These are phyloP conservation scores for Oreochromis spilurus DNA, from an alignment of 2,113 vertebrate genomes.

Conservation along the genomic window DNA sequence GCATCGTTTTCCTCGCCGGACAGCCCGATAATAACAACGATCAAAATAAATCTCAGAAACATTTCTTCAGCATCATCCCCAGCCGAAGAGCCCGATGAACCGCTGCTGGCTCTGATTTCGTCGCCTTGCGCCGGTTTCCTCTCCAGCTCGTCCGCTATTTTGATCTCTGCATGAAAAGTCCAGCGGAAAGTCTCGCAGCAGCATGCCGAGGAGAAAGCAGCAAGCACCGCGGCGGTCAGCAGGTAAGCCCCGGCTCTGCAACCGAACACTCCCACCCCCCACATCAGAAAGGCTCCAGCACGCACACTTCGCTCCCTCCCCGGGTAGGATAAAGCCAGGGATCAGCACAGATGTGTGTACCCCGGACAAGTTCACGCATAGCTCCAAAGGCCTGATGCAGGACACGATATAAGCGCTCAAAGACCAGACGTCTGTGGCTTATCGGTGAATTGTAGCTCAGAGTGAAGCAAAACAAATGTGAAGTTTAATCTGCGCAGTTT, in stretches of 20 bases:
- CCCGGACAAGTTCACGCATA: neutral
- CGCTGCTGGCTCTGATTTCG: conserved; percentile 34
- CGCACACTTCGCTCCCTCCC: neutral
- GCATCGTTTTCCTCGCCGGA: neutral
- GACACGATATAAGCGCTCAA: neutral
- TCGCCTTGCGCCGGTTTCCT: conserved; percentile 40
- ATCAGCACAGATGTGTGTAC: neutral
- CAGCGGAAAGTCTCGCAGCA: conserved; percentile 82
- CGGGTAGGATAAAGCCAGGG: neutral
- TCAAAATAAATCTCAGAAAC: neutral
- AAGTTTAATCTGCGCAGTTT: neutral
- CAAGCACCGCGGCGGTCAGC: conserved; percentile 92
- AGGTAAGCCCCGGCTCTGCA: conserved; percentile 75
- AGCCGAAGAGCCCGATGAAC: conserved; percentile 25
- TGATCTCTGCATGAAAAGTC: conserved; percentile 86
- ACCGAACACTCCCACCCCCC: neutral
- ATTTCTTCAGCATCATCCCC: neutral
- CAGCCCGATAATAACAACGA: neutral
- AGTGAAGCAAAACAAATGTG: neutral
- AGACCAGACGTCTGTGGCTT: neutral
- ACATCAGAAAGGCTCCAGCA: neutral
- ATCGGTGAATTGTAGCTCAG: neutral
- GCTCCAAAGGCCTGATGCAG: neutral
- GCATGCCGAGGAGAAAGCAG: conserved; percentile 96
- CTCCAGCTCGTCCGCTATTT: conserved; percentile 42